Conservation (phyloP, 2,113 vertebrate species). For the Regulus satrapa region DNA sequence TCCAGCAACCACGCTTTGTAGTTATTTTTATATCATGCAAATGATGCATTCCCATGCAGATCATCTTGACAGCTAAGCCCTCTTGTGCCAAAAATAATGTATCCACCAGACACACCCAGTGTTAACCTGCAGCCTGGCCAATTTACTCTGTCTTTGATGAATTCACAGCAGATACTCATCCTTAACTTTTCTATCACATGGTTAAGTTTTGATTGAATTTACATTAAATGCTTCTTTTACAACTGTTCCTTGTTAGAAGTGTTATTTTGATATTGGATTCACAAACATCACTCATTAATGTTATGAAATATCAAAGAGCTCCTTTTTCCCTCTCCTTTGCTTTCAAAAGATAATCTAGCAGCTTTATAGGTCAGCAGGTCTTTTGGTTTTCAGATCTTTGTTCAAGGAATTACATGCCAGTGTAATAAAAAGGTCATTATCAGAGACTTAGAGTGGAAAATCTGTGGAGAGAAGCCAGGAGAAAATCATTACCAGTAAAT, state of each 20-base stretch:
- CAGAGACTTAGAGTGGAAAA: not conserved
- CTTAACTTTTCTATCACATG: not conserved
- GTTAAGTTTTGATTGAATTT: not conserved
- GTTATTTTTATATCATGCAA: not conserved
- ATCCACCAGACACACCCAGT: not conserved
- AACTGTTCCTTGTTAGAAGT: not conserved
- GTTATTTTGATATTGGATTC: not conserved
- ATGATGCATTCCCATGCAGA: not conserved
- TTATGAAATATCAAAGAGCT: not conserved
- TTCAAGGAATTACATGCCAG: not conserved
- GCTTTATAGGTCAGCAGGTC: not conserved
- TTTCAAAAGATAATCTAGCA: not conserved
- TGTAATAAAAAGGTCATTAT: slow-evolving; percentile 9
- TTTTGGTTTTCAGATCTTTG: not conserved
- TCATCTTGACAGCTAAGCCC: not conserved
- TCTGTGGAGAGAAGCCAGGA: not conserved
- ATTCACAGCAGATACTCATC: not conserved
- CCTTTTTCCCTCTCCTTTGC: not conserved
- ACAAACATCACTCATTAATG: not conserved
- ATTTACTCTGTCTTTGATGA: not conserved
- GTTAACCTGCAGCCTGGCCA: not conserved
- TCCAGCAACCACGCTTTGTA: not conserved
- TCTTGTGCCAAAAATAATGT: not conserved
- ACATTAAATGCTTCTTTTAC: not conserved
- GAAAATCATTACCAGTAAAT: not conserved